A percentile compares a stretch with the other conserved stretches of the same genome.
Conservation (phyloP, 1,140 invertebrate species). For the Bombus difficillimus region DNA sequence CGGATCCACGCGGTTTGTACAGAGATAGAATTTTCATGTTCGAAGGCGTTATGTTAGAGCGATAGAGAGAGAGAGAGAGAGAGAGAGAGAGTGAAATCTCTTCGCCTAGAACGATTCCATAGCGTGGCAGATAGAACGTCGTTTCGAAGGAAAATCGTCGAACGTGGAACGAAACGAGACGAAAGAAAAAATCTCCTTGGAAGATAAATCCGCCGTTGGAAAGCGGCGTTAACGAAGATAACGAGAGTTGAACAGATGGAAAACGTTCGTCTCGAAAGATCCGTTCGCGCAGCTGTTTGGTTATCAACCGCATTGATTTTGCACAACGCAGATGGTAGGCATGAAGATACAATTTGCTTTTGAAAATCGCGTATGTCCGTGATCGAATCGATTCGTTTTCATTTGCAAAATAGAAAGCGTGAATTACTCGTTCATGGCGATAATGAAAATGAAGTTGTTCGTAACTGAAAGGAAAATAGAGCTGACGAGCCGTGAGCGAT, state of each 20-base stretch:
- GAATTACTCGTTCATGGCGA: too few relatives aligned
- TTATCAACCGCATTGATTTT: too few relatives aligned
- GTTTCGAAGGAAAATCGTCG: not conserved
- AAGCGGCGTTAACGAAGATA: constrained; percentile 17
- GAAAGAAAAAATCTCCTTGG: not conserved
- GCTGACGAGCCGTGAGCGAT: not conserved
- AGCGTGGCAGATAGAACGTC: not conserved
- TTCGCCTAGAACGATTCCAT: not conserved
- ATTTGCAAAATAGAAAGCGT: too few relatives aligned
- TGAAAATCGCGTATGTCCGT: too few relatives aligned
- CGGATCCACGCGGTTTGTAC: too few relatives aligned
- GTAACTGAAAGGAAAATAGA: not conserved
- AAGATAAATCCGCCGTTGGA: not conserved
- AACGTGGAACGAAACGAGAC: not conserved
- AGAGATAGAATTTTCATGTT: not conserved
- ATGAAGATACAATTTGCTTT: too few relatives aligned
- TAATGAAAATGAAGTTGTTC: not conserved
- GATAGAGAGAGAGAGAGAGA: not conserved
- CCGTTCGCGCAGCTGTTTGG: too few relatives aligned
- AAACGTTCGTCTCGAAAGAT: too few relatives aligned
- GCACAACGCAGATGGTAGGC: too few relatives aligned
- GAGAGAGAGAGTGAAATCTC: not conserved
- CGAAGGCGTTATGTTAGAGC: too few relatives aligned
- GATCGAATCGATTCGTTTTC: too few relatives aligned
- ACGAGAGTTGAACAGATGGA: not conserved